Percentiles rank a stretch among this genome's conserved stretches.
Conservation (phyloP, 2,797 vertebrate species). For the Arrhamphus sclerolepis region DNA sequence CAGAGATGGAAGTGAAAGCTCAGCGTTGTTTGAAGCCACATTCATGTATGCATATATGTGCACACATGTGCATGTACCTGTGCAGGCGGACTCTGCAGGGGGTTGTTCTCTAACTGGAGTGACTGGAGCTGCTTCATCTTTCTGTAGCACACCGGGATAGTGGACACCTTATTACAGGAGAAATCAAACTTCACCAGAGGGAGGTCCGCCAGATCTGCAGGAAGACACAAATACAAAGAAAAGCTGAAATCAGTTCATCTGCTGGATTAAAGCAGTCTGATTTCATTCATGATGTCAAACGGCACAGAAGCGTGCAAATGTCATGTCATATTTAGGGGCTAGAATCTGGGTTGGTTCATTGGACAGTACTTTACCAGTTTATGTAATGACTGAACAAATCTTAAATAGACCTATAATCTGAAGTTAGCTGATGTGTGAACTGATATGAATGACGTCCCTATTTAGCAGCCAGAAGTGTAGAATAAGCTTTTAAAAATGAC, state of each 20-base stretch:
- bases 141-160: slow-evolving; percentile 92
- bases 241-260: neutral
- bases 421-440: no score
- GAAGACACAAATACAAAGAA: neutral
- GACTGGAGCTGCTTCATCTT: slow-evolving; percentile 92
- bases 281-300: no score
- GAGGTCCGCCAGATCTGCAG: slow-evolving; percentile 89
- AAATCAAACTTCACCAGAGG: slow-evolving; percentile 96
- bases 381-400: no score
- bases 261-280: neutral
- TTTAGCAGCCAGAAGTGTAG: no score
- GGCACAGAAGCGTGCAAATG: no score
- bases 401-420: no score
- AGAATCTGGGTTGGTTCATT: no score
- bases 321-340: no score
- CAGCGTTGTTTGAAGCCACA: neutral
- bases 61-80: slow-evolving; percentile 79
- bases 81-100: slow-evolving; percentile 93
- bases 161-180: slow-evolving; percentile 96
- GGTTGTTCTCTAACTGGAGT: slow-evolving; percentile 92
- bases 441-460: no score
- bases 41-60: neutral
- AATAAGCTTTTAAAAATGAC: no score
- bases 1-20: neutral
- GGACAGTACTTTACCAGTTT: no score